Evolutionary conservation across 2,797 vertebrate species (phyloP), one percentile per base, ranked within the genome.

Genomic region (Esox masquinongy): DNA sequence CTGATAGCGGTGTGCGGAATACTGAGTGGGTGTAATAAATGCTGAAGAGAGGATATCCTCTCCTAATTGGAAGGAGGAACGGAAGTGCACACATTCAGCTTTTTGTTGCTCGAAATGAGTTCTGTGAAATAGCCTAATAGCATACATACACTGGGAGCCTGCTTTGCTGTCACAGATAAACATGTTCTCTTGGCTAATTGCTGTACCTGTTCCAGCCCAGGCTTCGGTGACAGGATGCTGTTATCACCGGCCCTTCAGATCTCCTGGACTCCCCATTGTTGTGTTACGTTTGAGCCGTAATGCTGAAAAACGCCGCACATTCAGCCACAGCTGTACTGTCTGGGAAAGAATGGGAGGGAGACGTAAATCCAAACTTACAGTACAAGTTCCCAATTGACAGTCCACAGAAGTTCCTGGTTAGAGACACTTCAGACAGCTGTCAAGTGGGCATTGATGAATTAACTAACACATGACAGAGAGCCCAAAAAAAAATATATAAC

Each of bases 1-100:
- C 93, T 94, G 94, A 96, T 95, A 94, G 95, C 90, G 89, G 93
- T 94, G 95, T 95, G 94, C 91, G 94, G 94, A 96, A 95, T 93
- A 95, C 95, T 95, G 95, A 96, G 96, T 96, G 91, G 96, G 95
- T 94, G 94, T 95, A 96, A 96, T 97, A 98, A 98, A 98, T 95
- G 97, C 96, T 95, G 95, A 92, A 96, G 92, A 95, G 83, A 85
- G 85, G 85, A 73, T 94, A 94, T 95, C 86, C 93, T 94, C 93
- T 86, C 82, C 93, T 99, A 99, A 98, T 99, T 99, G 97, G 97
- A 90, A 85, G 93, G 91, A 92, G 94, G 95, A 95, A 94, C 94
- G 91, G 94, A 92, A 74, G 87, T 86, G 84, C 92, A 91, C 92
- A 91, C 92, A 92, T 93, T 89, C 92, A 90, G 79, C 34, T 88